Conservation (phyloP, 2,113 vertebrate species). For the Embiotoca jacksoni region DNA sequence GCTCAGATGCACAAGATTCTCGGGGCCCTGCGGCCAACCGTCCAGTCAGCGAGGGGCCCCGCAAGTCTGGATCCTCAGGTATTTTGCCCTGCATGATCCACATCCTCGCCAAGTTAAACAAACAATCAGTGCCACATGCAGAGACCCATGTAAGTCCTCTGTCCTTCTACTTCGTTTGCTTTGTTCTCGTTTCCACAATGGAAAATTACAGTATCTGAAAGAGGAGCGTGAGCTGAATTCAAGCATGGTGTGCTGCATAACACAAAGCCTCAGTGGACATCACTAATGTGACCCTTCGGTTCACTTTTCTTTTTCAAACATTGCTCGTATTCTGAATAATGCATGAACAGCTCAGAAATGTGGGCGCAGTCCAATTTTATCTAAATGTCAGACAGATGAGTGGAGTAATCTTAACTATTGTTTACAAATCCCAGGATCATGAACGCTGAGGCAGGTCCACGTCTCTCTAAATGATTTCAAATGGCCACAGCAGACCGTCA, state of each 20-base stretch:
- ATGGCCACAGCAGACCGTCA: slow-evolving; percentile 15
- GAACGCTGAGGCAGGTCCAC: not conserved
- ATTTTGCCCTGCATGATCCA: slow-evolving; percentile 66
- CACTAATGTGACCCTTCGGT: slow-evolving; percentile 49
- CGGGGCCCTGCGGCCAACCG: slow-evolving; percentile 74
- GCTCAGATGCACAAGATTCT: slow-evolving; percentile 86
- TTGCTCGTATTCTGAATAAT: slow-evolving; percentile 23
- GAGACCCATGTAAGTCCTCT: slow-evolving; percentile 42
- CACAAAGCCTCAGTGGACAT: slow-evolving; percentile 46
- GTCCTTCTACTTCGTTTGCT: slow-evolving; percentile 25
- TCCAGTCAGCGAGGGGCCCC: slow-evolving; percentile 56
- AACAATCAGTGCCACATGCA: slow-evolving; percentile 67
- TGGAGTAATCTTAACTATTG: slow-evolving; percentile 31
- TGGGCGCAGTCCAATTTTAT: slow-evolving; percentile 15
- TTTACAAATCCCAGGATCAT: slow-evolving; percentile 42
- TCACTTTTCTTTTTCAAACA: slow-evolving; percentile 30
- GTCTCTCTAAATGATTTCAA: slow-evolving; percentile 18
- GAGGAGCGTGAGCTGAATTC: slow-evolving; percentile 67
- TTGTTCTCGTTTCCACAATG: slow-evolving; percentile 20
- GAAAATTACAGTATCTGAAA: slow-evolving; percentile 46
- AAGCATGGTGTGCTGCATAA: slow-evolving; percentile 62
- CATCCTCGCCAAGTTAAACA: slow-evolving; percentile 76
- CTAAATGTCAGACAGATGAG: slow-evolving; percentile 22
- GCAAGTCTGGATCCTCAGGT: slow-evolving; percentile 75
- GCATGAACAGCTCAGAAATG: slow-evolving; percentile 45